These are phyloP conservation scores for Papilio protenor DNA, from an alignment of 2,888 invertebrate species.

Conservation along the genomic window DNA sequence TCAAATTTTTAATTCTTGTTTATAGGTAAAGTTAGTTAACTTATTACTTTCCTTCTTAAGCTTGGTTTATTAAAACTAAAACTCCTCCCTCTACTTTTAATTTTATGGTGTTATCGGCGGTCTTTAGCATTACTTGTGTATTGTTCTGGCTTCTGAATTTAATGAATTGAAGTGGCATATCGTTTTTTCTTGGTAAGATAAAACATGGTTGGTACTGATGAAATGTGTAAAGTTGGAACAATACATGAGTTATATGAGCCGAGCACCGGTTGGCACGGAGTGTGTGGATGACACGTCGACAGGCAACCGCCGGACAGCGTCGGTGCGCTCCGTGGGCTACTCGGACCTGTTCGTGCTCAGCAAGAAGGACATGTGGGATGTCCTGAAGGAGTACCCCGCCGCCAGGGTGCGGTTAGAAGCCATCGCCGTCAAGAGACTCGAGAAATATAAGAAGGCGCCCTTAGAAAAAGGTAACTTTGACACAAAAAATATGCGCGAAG, in stretches of 20 bases:
- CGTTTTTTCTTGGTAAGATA: background rate
- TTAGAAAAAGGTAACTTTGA: slow-evolving; percentile 91
- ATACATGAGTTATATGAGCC: slow-evolving; percentile 61
- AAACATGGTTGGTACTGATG: background rate
- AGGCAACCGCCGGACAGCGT: slow-evolving; percentile 99
- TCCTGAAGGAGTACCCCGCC: slow-evolving; percentile 97
- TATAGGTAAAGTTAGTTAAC: slow-evolving; percentile 36
- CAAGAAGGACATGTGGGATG: slow-evolving; percentile 99
- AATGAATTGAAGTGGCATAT: slow-evolving; percentile 45
- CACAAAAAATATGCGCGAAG: background rate
- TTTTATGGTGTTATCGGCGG: slow-evolving; percentile 66
- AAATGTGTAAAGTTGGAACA: slow-evolving; percentile 54
- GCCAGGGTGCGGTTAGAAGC: slow-evolving; percentile 97
- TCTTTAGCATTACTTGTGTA: slow-evolving; percentile 54
- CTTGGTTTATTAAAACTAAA: slow-evolving; percentile 37
- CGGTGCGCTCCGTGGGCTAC: slow-evolving; percentile 98
- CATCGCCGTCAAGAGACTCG: slow-evolving; percentile 98
- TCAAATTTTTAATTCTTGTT: slow-evolving; percentile 55
- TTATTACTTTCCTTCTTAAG: slow-evolving; percentile 36
- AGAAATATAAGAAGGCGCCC: slow-evolving; percentile 98
- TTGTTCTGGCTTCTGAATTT: slow-evolving; percentile 57
- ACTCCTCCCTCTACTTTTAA: background rate
- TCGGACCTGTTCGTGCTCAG: slow-evolving; percentile 99
- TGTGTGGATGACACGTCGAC: slow-evolving; percentile 85
- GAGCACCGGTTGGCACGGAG: slow-evolving; percentile 81